Evolutionary conservation across 2,113 vertebrate species (phyloP), one percentile per base, ranked within the genome.

Genomic region (Clarias magur): DNA sequence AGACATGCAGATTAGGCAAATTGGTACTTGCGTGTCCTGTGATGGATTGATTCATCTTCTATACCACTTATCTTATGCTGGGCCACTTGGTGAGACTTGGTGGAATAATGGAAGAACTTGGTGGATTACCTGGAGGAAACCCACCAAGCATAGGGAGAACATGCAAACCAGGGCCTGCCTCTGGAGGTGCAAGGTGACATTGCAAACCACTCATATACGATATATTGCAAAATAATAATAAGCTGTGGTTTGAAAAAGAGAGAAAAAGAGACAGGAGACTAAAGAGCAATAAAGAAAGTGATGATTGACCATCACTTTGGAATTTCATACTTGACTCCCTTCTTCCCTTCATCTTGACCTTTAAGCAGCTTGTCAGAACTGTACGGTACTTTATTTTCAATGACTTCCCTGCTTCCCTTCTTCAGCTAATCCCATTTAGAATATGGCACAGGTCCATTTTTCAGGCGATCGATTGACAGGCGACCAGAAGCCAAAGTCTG

Each of bases 401-500:
- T 16, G 12, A 30, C 25, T n/a, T 62, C n/a, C 76, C 57, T 57
- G 34, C 34, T 48, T 84, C 56, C 42, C 70, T 15, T 56, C 62
- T 11, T 78, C 10, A 53, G 25, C n/a, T 21, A 25, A 85, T 16
- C 38, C 38, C n/a, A 68, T 8, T 23, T 27, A 48, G n/a, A 65
- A 30, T 65, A 80, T 57, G 62, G 60, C 54, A 57, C 30, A 34
- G n/a, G 12, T 80, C 17, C 27, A 86, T 57, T 65, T 75, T 19
- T 65, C 48, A 73, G 21, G 30, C 2, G 30, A 75, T 19, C 62
- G 67, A 85, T 12, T 48, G 16, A 70, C 53, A 86, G 21, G 63
- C 63, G 62, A 81, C 80, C 85, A 89, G 83, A 88, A 82, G 67
- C 42, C 85, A 79, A 85, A 73, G 80, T 79, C 25, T 9, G 75